Percentiles rank a stretch among this genome's conserved stretches.
phyloP scores from a whole-genome alignment of 2,888 invertebrate species.

The Cerastoderma edule region DNA sequence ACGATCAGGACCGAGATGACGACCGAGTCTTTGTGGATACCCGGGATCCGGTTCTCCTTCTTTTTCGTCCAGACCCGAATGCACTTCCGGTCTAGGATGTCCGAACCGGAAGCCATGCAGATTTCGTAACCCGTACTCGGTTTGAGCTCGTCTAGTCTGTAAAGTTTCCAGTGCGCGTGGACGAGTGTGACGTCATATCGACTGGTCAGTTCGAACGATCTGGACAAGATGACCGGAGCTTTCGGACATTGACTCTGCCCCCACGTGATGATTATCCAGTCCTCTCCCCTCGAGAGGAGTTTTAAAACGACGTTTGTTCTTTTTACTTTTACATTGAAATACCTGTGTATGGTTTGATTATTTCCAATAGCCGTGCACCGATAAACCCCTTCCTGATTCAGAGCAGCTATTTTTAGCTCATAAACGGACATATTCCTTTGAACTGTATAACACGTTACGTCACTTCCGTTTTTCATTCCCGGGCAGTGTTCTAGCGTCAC shows the following conservation, averaged over 20 bases:
- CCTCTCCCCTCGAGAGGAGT: constrained; percentile 4
- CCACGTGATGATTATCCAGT: constrained; percentile 18
- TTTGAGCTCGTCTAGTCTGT: not conserved
- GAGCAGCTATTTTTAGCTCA: constrained; percentile 11
- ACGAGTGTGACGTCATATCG: not conserved
- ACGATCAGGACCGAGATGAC: constrained; percentile 6
- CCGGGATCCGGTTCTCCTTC: constrained; percentile 3
- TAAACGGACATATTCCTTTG: not conserved
- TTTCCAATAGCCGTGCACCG: constrained; percentile 10
- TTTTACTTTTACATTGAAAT: not conserved
- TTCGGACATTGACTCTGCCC: constrained; percentile 1
- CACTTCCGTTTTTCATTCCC: not conserved
- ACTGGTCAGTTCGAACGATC: constrained; percentile 2
- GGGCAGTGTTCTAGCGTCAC: constrained; percentile 3
- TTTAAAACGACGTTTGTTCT: not conserved
- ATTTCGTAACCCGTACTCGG: constrained; percentile 19
- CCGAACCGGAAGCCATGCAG: constrained; percentile 8
- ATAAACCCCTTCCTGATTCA: constrained; percentile 12
- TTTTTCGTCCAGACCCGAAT: constrained; percentile 8
- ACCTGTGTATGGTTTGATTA: constrained; percentile 1
- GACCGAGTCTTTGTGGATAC: constrained; percentile 13
- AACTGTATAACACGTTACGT: not conserved
- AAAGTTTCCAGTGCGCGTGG: not conserved
- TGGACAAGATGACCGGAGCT: constrained; percentile 3
- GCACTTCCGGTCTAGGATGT: constrained; percentile 5